Percentiles rank a stretch among this genome's conserved stretches.
These are phyloP conservation scores for Drosophila picticornis DNA, from an alignment of 2,888 invertebrate genomes.

Conservation along the genomic window DNA sequence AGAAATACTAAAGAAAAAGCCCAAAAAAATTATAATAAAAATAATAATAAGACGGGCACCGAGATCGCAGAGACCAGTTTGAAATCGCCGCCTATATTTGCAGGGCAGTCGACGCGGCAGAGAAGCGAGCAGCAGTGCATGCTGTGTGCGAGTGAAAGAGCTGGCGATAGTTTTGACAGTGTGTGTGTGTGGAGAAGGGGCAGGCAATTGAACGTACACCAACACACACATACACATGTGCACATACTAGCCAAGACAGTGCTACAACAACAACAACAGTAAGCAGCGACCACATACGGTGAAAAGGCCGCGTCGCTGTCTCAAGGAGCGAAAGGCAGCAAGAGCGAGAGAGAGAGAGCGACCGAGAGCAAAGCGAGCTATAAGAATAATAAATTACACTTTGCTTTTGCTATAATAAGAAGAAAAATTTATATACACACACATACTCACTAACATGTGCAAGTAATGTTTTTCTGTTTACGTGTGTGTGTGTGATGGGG, in stretches of 20 bases:
- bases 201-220: constrained; percentile 62
- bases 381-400: constrained; percentile 82
- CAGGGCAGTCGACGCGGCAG: constrained; percentile 59
- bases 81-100: constrained; percentile 77
- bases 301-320: constrained; percentile 72
- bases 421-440: constrained; percentile 76
- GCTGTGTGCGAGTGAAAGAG: constrained; percentile 52
- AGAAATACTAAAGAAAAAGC: constrained; percentile 37
- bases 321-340: constrained; percentile 60
- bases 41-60: constrained; percentile 60
- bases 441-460: constrained; percentile 53
- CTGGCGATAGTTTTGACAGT: constrained; percentile 57
- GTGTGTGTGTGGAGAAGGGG: constrained; percentile 46
- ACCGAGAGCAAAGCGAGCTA: constrained; percentile 64
- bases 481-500: constrained; percentile 53
- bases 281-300: constrained; percentile 78
- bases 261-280: constrained; percentile 53
- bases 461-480: constrained; percentile 56
- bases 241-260: constrained; percentile 62
- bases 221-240: constrained; percentile 47
- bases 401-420: constrained; percentile 82
- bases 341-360: constrained; percentile 35
- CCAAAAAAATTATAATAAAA: constrained; percentile 62
- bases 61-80: constrained; percentile 73
- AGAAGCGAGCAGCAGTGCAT: constrained; percentile 57